Base-by-base conservation (phyloP, 2,888 invertebrate genomes). In the Diplolepis rosae region DNA sequence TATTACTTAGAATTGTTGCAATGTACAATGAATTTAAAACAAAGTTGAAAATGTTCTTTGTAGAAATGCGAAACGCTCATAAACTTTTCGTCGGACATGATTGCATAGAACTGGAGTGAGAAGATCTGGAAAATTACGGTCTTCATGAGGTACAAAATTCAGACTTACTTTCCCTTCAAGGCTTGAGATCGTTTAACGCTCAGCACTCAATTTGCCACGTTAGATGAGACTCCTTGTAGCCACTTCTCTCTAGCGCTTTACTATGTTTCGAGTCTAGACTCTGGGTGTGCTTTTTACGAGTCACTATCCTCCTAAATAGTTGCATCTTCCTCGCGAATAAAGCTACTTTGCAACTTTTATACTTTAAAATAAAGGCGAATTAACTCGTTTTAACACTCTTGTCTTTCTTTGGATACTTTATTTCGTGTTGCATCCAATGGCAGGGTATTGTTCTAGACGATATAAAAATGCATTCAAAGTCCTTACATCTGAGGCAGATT, bases 171-270 rank as follows among this genome's bases (percentile, higher is more conserved):
- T 54, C 6, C 15, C n/a, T 30, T 15, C 30, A 7, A 2, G 13
- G 22, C 2, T n/a, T n/a, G 22, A 35, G 24, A 56, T 35, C 56
- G 35, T 32, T 61, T 35, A 61, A 42, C n/a, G 39, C 61, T 39
- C 39, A 39, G 61, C 39, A 61, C 61, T 61, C 61, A 61, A 61
- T 61, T 61, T 61, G 61, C 39, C 27, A 27, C 39, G 61, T 61
- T 61, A 61, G 61, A 6, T 61, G 39, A 61, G 7, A 39, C 39
- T 61, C 61, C 39, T 39, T 24, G 39, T 22, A 48, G 48, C 48
- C 6, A 39, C 39, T 39, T 61, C 39, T 39, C 61, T 61, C 24
- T 61, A 6, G 22, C 22, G 18, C 22, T 56, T 56, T 56, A 56
- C 18, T 56, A 35, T 35, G 39, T 39, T 27, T 39, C 24, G 61